Evolutionary conservation across 2,113 vertebrate genomes (phyloP).

Genomic region (Pogonocichla stellata): DNA sequence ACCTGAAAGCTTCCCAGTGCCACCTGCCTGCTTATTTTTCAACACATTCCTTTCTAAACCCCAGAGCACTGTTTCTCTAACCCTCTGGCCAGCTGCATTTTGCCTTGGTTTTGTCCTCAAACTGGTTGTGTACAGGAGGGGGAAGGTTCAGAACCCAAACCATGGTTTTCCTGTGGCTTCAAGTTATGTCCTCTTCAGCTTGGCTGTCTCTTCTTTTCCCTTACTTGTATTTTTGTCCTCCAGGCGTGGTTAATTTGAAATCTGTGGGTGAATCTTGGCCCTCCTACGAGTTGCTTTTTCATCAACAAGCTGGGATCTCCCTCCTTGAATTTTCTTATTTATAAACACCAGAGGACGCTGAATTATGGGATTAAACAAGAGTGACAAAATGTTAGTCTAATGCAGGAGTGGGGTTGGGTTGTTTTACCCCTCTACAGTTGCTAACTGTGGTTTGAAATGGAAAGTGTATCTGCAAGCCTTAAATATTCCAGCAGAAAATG

Average conservation of each 20-base stretch:
- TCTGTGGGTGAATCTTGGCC: not conserved
- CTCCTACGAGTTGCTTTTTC: not conserved
- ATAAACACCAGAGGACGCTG: rapidly evolving
- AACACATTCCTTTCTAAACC: not conserved
- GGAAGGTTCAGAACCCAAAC: not conserved
- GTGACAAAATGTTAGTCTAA: not conserved
- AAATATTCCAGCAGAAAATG: not conserved
- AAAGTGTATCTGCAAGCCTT: not conserved
- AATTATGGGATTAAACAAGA: not conserved
- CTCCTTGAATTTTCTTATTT: not conserved
- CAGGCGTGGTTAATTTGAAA: not conserved
- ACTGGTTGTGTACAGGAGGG: not conserved
- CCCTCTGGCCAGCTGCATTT: not conserved
- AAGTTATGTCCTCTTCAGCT: not conserved
- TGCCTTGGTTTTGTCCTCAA: not conserved
- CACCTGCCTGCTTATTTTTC: not conserved
- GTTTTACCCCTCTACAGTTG: not conserved
- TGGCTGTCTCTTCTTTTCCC: not conserved
- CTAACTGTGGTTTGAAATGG: not conserved
- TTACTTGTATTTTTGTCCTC: not conserved
- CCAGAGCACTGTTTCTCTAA: not conserved
- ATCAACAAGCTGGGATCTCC: not conserved
- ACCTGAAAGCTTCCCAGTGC: not conserved
- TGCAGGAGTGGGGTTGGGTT: not conserved
- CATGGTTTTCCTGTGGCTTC: not conserved